Evolutionary conservation across 2,113 vertebrate genomes (phyloP).

Genomic region (Hypanus sabinus): DNA sequence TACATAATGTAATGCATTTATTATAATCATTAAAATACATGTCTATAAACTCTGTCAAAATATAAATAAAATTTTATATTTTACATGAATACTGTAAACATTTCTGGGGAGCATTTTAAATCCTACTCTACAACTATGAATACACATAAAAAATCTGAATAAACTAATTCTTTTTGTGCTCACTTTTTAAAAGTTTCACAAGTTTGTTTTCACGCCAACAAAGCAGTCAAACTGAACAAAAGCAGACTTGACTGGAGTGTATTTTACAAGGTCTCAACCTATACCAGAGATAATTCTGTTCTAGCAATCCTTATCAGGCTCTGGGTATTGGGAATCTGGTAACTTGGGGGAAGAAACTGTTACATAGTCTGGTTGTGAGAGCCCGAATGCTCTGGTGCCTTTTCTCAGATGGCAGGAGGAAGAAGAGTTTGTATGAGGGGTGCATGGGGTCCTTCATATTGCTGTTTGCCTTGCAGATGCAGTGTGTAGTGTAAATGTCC

Average conservation of each 20-base stretch:
- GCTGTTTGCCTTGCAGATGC: no score
- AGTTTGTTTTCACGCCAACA: not conserved
- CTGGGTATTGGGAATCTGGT: no score
- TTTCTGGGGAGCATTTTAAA: not conserved
- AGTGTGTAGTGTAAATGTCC: no score
- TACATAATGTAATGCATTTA: not conserved
- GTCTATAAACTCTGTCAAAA: not conserved
- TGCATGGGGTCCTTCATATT: no score
- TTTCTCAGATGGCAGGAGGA: no score
- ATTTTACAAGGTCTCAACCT: not conserved
- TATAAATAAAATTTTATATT: not conserved
- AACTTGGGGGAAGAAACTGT: no score
- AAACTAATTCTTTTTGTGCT: not conserved
- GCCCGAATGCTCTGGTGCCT: no score
- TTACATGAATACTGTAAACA: constrained; percentile 7
- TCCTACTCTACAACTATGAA: not conserved
- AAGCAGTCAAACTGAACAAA: not conserved
- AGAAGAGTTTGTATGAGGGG: no score
- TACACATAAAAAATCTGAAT: not conserved
- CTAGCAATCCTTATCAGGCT: not conserved
- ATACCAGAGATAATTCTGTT: not conserved
- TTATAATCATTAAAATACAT: not conserved
- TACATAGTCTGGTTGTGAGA: no score
- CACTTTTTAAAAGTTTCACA: not conserved
- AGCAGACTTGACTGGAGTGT: not conserved